A percentile compares a stretch with the other conserved stretches of the same genome.
Evolutionary conservation across 2,797 vertebrate genomes (phyloP).

Genomic region (Hemitrygon akajei): DNA sequence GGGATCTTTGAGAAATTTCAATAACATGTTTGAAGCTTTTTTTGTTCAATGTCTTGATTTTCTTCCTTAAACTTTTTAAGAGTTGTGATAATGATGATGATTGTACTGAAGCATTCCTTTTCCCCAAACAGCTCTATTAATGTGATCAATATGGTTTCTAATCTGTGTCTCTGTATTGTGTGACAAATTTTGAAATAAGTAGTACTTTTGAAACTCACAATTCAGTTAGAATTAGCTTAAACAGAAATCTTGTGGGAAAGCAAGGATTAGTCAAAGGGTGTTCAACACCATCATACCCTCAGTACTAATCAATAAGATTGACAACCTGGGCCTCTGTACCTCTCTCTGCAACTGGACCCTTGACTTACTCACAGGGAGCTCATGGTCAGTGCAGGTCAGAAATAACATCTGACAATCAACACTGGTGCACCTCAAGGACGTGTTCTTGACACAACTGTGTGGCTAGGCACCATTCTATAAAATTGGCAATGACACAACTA

Average conservation of each 20-base stretch:
- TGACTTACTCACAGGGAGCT: too few species aligned
- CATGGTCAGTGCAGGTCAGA: too few species aligned
- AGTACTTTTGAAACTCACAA: not conserved
- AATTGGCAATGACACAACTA: too few species aligned
- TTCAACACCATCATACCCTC: not conserved
- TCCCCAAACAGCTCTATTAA: not conserved
- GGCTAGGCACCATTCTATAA: too few species aligned
- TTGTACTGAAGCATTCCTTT: not conserved
- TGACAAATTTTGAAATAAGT: too few species aligned
- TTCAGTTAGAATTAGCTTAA: not conserved
- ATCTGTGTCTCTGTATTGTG: not conserved
- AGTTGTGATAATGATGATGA: not conserved
- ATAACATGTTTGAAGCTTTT: not conserved
- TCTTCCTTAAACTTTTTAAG: not conserved
- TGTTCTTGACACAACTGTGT: too few species aligned
- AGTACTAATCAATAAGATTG: too few species aligned
- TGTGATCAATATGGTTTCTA: not conserved
- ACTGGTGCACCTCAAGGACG: too few species aligned
- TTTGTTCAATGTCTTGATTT: not conserved
- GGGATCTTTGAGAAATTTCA: not conserved
- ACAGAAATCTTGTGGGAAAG: not conserved
- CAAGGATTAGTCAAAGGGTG: not conserved
- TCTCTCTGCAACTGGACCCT: too few species aligned
- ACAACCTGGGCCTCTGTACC: too few species aligned
- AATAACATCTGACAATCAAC: too few species aligned